Evolutionary conservation across 2,888 invertebrate genomes (phyloP), one percentile per base, ranked within the genome.

Genomic region (Heliconius ethilla): DNA sequence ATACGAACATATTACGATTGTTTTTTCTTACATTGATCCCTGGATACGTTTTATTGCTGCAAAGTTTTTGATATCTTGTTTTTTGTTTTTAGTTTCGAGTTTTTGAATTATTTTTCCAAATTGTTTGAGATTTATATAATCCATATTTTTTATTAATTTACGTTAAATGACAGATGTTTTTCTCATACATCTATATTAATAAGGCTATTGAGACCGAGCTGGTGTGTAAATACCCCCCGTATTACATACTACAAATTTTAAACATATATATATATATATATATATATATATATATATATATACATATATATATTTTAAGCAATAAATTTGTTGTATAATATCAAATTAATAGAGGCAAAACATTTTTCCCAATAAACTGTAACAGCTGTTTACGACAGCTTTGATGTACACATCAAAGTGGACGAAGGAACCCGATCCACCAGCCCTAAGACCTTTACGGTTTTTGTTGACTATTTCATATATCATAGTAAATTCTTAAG

Each of bases 401-500:
- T 79, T 79, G 79, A 79, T 70, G 74, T 59, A 75, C 37, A 72
- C 77, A 66, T 79, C 77, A 79, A 75, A 79, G 79, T 75, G 75
- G 66, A 70, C 67, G 67, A 69, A 33, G 45, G 69, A 55, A 63
- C 33, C 59, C 25, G 33, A 37, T 22, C 13, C 29, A 55, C 55
- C 59, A 72, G 22, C 55, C 67, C 62, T 22, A 27, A 63, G 45
- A 13, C 74, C 63, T 63, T 65, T 45, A 74, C 27, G 29, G 22
- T 72, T 27, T 74, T 37, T 40, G 27, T 62, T 40, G 18, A 25
- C 73, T 55, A 27, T 55, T 27, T 27, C 70, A 29, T 27, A 70
- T 55, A 51, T 70, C 29, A 22, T 55, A 27, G 11, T 29, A 55
- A 70, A 45, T 27, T 27, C 40, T 37, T 63, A 62, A 62, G 62